Evolutionary conservation across 2,888 invertebrate species (phyloP).

Genomic region (Agonopterix heracliana): DNA sequence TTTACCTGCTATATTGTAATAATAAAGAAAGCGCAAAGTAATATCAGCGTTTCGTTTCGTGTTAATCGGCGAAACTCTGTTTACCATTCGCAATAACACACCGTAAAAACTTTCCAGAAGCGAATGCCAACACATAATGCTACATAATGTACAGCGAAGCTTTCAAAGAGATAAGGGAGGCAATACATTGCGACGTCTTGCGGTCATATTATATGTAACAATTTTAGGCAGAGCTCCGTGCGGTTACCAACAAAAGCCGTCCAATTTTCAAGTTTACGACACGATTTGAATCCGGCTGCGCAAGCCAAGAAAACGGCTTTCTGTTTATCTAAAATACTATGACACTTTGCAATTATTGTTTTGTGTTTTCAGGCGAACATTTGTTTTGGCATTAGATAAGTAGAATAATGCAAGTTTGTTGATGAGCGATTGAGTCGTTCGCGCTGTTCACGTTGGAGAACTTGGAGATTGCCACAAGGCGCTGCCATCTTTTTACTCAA

Average conservation of each 20-base stretch:
- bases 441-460: too few relatives aligned
- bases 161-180: slow-evolving; percentile 1
- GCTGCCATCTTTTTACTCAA: too few relatives aligned
- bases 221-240: slow-evolving; percentile 16
- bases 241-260: slow-evolving; percentile 13
- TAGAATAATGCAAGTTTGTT: too few relatives aligned
- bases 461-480: too few relatives aligned
- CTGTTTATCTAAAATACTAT: not conserved
- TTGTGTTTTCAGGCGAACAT: too few relatives aligned
- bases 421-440: too few relatives aligned
- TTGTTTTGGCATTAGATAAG: too few relatives aligned
- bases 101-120: not conserved
- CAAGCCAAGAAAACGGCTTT: slow-evolving; percentile 2
- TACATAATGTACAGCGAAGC: slow-evolving; percentile 3
- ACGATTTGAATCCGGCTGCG: slow-evolving; percentile 8
- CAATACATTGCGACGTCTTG: slow-evolving; percentile 1
- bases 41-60: too few relatives aligned
- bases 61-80: too few relatives aligned
- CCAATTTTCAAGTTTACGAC: slow-evolving; percentile 32
- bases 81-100: too few relatives aligned
- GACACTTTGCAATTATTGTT: not conserved
- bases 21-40: too few relatives aligned
- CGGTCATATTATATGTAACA: slow-evolving; percentile 3
- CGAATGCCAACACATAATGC: slow-evolving; percentile 4
- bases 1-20: too few relatives aligned